phyloP scores from a whole-genome alignment of 2,797 vertebrate genomes.

The Enteromius fasciolatus region DNA sequence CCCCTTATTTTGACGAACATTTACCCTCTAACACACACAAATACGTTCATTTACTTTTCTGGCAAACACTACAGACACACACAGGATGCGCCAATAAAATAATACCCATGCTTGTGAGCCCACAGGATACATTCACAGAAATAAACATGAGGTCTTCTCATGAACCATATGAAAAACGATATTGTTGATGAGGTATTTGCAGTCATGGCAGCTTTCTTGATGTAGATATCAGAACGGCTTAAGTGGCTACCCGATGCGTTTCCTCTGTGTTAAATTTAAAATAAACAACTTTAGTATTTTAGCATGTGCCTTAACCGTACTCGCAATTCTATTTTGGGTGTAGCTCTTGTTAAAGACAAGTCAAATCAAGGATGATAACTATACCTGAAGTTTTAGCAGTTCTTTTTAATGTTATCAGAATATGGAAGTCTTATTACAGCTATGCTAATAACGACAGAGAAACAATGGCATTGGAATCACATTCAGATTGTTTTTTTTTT shows the following conservation, averaged over 20 bases:
- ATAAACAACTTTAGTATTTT: not conserved
- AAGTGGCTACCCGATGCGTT: not conserved
- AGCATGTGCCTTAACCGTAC: not conserved
- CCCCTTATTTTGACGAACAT: conserved; percentile 44
- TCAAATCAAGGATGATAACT: not conserved
- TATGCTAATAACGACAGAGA: not conserved
- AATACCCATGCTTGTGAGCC: conserved; percentile 43
- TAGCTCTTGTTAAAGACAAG: not conserved
- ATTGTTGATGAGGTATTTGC: conserved; percentile 38
- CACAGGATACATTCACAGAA: conserved; percentile 49
- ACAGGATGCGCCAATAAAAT: conserved; percentile 44
- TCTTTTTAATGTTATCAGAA: not conserved
- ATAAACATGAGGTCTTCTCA: conserved; percentile 56
- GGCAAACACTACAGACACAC: conserved; percentile 30
- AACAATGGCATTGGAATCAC: not conserved
- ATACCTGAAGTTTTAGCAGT: not conserved
- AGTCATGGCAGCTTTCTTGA: conserved; percentile 36
- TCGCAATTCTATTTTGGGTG: not conserved
- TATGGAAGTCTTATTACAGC: not conserved
- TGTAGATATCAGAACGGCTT: not conserved
- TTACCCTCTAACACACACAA: conserved; percentile 30
- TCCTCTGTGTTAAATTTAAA: not conserved
- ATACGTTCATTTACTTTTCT: conserved; percentile 19
- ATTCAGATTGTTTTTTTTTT: not conserved
- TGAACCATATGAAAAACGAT: conserved; percentile 43